phyloP scores from a whole-genome alignment of 2,888 invertebrate species.

The Cantharis rufa region DNA sequence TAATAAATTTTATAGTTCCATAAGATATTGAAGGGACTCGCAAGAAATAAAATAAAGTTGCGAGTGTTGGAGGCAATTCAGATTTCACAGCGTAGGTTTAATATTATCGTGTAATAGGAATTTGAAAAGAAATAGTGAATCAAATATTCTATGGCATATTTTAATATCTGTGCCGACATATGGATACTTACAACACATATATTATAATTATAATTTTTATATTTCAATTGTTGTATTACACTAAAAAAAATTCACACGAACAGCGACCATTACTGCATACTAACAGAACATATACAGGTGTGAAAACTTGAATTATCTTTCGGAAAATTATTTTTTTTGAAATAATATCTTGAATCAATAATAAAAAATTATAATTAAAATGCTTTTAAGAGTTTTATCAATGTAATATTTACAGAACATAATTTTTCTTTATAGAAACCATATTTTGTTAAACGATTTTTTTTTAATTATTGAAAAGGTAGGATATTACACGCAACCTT shows the following conservation, averaged over 20 bases:
- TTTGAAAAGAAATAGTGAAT: background rate
- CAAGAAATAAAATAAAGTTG: slow-evolving; percentile 27
- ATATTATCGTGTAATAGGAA: slow-evolving; percentile 1
- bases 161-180: background rate
- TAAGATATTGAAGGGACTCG: slow-evolving; percentile 44
- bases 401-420: background rate
- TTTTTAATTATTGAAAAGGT: background rate
- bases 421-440: background rate
- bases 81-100: slow-evolving; percentile 18
- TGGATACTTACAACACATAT: background rate
- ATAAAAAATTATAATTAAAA: background rate
- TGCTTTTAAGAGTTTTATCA: background rate
- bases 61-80: slow-evolving; percentile 21
- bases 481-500: background rate
- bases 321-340: too few species aligned
- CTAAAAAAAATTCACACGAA: too few species aligned
- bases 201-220: too few species aligned
- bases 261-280: too few species aligned
- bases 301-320: too few species aligned
- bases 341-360: background rate
- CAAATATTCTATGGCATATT: background rate
- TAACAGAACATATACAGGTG: too few species aligned
- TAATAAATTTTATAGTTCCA: slow-evolving; percentile 46
- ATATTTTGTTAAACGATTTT: background rate
- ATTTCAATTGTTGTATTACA: background rate